Base-by-base conservation (phyloP, 2,113 vertebrate genomes). In the Glareola pratincola region DNA sequence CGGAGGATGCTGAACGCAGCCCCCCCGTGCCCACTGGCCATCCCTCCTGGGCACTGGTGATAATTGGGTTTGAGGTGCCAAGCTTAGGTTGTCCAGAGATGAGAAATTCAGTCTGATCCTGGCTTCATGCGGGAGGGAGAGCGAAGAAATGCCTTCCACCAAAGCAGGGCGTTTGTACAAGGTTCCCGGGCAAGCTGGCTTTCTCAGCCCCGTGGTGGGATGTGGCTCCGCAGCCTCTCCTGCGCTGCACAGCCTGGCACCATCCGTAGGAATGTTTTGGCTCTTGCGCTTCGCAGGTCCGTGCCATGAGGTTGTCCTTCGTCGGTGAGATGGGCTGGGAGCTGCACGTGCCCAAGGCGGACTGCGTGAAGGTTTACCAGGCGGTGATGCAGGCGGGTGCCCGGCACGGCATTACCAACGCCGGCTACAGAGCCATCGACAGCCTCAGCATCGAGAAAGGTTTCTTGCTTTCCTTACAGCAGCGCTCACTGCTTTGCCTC, bases 401-500 rank as follows among this genome's bases (percentile, higher is more conserved):
- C 88, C 98, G 98, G 87, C 97, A 99, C 1, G 98, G 99, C 75
- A 98, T 99, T 19, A 53, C 98, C 96, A 99, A 99, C 10, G 99
- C 99, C 0, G 99, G 99, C 67, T 99, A 99, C 98, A 98, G 99
- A 82, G 99, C 99, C 96, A 99, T 99, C 6, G 99, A 99, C 97
- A 99, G 99, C 6, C 99, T 99, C 97, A 99, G 99, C 98, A 99
- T 99, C 4, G 99, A 99, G 97, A 99, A 99, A 98, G 99, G 99
- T 99, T 57, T 53, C 68, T n/a, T 17, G 37, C 3, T 78, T 78
- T 6, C 24, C 78, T 24, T 11, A 3, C 64, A 37, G 51, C 45
- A 39, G 24, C 17, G 0, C 34, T 23, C 2, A 0, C 48, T 62
- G 71, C 83, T 64, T 36, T 29, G 30, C 34, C 43, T 83, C 24